A percentile compares a stretch with the other conserved stretches of the same genome.
Conservation (phyloP, 2,113 vertebrate genomes). For the Clarias magur region DNA sequence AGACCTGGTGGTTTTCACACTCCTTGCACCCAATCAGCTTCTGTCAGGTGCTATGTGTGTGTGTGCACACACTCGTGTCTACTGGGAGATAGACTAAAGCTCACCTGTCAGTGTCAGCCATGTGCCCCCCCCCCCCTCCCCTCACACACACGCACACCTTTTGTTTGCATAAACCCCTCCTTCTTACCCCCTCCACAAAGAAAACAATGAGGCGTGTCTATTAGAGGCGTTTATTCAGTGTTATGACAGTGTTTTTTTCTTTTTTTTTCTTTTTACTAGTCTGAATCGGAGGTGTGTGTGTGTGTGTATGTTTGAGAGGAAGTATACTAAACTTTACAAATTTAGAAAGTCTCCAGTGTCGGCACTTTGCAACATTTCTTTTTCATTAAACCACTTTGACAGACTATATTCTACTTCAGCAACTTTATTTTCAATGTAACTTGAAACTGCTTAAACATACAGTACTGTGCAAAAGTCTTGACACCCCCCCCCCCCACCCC, state of each 20-base stretch:
- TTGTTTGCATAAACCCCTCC: neutral
- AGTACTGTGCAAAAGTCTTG: too few species aligned
- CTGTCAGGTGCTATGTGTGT: constrained; percentile 59
- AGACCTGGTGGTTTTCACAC: constrained; percentile 56
- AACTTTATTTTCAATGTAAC: too few species aligned
- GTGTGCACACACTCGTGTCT: neutral
- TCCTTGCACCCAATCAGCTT: constrained; percentile 63
- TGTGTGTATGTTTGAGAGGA: neutral
- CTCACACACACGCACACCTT: neutral
- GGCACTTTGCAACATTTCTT: neutral
- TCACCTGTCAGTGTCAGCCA: constrained; percentile 71
- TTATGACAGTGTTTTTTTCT: neutral
- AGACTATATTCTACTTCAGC: too few species aligned
- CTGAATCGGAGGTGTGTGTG: neutral
- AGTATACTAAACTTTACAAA: neutral
- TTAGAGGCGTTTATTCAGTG: neutral
- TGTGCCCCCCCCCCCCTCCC: neutral
- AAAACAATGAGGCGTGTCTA: neutral
- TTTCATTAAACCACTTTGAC: too few species aligned
- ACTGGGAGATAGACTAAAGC: constrained; percentile 60
- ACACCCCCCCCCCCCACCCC: too few species aligned
- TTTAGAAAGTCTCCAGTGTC: neutral
- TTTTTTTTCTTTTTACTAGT: too few species aligned
- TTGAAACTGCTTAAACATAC: too few species aligned
- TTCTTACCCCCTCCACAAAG: neutral